Evolutionary conservation across 2,797 vertebrate genomes (phyloP).

Genomic region (Muscicapa striata): DNA sequence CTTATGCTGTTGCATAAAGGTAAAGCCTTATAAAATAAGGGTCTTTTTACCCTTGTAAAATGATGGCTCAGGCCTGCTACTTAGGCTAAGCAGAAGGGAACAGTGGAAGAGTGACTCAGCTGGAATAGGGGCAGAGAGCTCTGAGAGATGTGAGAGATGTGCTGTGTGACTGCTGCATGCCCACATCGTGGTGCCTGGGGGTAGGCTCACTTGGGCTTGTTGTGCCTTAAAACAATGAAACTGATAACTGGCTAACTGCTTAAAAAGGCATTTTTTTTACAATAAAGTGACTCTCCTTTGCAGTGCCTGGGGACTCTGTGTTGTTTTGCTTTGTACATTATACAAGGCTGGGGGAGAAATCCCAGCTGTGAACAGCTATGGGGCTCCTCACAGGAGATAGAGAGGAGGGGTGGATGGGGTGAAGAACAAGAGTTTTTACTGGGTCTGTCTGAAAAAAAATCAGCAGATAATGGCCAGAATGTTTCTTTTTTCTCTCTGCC

Average conservation of each 20-base stretch:
- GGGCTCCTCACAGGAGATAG: not conserved
- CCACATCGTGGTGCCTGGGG: not conserved
- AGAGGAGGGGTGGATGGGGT: not conserved
- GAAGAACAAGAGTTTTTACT: not conserved
- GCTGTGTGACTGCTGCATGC: rapidly evolving
- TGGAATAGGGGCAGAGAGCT: not conserved
- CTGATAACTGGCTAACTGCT: not conserved
- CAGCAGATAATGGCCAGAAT: not conserved
- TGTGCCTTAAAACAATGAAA: not conserved
- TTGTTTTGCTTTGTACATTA: rapidly evolving
- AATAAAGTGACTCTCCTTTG: not conserved
- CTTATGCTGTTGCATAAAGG: not conserved
- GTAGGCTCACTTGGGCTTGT: not conserved
- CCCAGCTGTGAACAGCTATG: not conserved
- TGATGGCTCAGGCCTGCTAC: not conserved
- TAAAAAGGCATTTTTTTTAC: not conserved
- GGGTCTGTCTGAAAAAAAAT: not conserved
- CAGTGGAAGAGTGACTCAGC: not conserved
- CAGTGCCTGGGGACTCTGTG: not conserved
- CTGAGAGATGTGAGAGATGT: not conserved
- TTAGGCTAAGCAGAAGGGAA: not conserved
- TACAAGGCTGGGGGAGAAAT: not conserved
- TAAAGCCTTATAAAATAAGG: not conserved
- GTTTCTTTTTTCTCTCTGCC: not conserved
- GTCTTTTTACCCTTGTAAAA: not conserved